Evolutionary conservation across 2,888 invertebrate species (phyloP), one percentile per base, ranked within the genome.

Genomic region (Kryphioiulus occultus): DNA sequence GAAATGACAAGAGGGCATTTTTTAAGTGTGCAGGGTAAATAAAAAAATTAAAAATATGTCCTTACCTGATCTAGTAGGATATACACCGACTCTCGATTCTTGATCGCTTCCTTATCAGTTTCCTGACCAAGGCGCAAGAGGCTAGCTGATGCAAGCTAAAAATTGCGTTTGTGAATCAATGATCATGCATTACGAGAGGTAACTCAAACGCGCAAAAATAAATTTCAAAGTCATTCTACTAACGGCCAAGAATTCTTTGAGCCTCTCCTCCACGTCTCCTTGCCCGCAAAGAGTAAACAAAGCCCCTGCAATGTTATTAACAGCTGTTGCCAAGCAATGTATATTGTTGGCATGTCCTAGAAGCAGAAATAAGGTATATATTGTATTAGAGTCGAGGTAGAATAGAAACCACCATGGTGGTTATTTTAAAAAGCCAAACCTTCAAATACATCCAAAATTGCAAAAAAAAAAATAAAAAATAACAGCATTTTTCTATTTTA

Each of bases 271-370:
- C 89, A 99, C 98, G 91, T 99, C 99, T 39, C 96, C 97, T 91
- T 97, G 96, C 0, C 97, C 98, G 91, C 98, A 98, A 90, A 99
- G 96, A 1, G 98, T 97, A 91, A 99, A 99, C 87, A 99, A 93
- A 0, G 99, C 99, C 26, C 98, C 98, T 91, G 99, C 99, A 89
- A 99, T 96, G 90, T 97, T 96, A 91, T 98, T 98, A 68, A 99
- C 96, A 0, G 99, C 98, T 84, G 97, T 95, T 0, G 99, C 98
- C 94, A 99, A 96, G 91, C 99, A 99, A 92, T 99, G 99, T 89
- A 97, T 98, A 92, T 99, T 99, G 92, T 99, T 99, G n/a, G 97
- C 95, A 91, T 99, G 99, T 0, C 98, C 98, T 93, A 96, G 93
- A 89, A 53, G 85, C 15, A 0, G 30, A 42, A 85, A 15, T 86